phyloP scores from a whole-genome alignment of 2,797 vertebrate species.

The Neostethus bicornis region DNA sequence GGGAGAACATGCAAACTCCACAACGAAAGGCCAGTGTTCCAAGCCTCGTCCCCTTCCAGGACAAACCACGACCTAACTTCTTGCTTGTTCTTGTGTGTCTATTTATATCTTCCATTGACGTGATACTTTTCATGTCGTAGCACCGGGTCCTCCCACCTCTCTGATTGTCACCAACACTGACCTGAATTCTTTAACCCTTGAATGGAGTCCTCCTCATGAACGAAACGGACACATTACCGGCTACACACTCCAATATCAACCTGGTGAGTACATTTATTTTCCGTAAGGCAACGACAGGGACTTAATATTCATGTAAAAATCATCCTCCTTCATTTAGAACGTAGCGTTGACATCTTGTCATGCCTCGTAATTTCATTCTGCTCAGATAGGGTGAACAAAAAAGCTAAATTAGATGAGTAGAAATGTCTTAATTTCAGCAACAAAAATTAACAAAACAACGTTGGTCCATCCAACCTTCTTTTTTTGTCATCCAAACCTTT shows the following conservation, averaged over 20 bases:
- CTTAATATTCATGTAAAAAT: slow-evolving; percentile 11
- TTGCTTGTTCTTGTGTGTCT: too few species aligned
- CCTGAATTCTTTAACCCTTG: slow-evolving; percentile 89
- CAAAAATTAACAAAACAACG: slow-evolving; percentile 68
- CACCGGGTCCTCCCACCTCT: slow-evolving; percentile 87
- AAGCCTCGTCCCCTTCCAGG: too few species aligned
- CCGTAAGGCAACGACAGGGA: neutral
- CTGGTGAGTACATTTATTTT: slow-evolving; percentile 84
- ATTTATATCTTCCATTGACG: neutral
- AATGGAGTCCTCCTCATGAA: slow-evolving; percentile 90
- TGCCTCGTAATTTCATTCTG: slow-evolving; percentile 39
- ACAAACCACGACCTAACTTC: too few species aligned
- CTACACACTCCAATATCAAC: slow-evolving; percentile 92
- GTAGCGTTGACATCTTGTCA: slow-evolving; percentile 49
- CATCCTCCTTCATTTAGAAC: slow-evolving; percentile 50
- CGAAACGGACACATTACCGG: slow-evolving; percentile 90
- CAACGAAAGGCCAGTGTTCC: too few species aligned
- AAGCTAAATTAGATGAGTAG: slow-evolving; percentile 22
- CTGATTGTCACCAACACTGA: slow-evolving; percentile 84
- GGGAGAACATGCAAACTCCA: too few species aligned
- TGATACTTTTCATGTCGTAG: too few species aligned
- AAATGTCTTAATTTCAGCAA: slow-evolving; percentile 44
- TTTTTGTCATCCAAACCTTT: slow-evolving; percentile 47
- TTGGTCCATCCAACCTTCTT: slow-evolving; percentile 59
- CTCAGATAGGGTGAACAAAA: slow-evolving; percentile 22